Evolutionary conservation across 2,113 vertebrate species (phyloP), one percentile per base, ranked within the genome.

Genomic region (Phrynosoma blainvillii): DNA sequence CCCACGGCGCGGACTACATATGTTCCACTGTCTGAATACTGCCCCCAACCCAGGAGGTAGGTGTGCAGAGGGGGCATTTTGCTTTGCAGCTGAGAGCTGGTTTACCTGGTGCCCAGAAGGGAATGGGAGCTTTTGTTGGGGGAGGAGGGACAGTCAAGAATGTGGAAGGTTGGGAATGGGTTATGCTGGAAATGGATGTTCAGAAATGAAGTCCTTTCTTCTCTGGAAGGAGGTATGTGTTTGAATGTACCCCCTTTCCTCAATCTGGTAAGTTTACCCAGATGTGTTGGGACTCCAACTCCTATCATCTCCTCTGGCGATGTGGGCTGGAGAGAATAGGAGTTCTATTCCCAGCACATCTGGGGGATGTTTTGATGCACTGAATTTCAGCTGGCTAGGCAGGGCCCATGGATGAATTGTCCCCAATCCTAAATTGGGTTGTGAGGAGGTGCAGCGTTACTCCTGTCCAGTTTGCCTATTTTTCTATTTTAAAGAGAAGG

Each of bases 41-140:
- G 94, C 93, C 93, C 95, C 92, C 95, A 94, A 84, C 40, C 89
- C 79, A 91, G 96, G 95, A 96, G 95, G 95, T 96, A 96, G 95
- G 95, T 96, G 91, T 73, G 76, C 40, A 18, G n/a, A 23, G 68
- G 82, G 70, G 82, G 62, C 78, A 47, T 75, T 42, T 86, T 56
- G 54, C 68, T 59, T 79, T 73, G 66, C 32, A 65, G 70, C 14
- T n/a, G 73, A 79, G 32, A 52, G 52, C 20, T 66, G 27, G 4
- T 42, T n/a, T 9, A 59, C 0, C 78, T 56, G 0, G 21, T 32
- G 42, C 56, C 62, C 1, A 18, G 59, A 25, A 16, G 2, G 20
- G 32, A 52, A 21, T 6, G 10, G 52, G 54, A 5, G n/a, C 66
- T 40, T 59, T 11, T 23, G 23, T 65, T 40, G 25, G 82, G 74